Conservation (phyloP, 2,888 invertebrate species). For the Oxystoma pomonae region DNA sequence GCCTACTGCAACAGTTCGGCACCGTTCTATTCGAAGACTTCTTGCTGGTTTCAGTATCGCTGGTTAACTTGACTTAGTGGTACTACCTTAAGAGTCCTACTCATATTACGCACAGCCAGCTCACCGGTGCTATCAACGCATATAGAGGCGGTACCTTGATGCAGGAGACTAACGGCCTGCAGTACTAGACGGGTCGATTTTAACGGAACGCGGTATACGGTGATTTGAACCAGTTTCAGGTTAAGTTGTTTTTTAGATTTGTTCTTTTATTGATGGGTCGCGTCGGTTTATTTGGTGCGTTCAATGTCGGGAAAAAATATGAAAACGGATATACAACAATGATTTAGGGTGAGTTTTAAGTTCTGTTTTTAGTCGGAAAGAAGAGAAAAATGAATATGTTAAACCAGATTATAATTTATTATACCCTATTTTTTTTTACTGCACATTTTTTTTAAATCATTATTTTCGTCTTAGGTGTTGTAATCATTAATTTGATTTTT, state of each 20-base stretch:
- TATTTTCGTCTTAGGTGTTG: no score
- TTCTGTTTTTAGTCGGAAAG: no score
- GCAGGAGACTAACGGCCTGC: background rate
- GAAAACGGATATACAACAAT: background rate
- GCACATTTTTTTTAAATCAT: no score
- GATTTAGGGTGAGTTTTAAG: background rate
- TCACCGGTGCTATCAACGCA: background rate
- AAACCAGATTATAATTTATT: no score
- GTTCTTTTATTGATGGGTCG: background rate
- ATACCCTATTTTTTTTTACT: no score
- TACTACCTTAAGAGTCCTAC: background rate
- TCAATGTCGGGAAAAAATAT: background rate
- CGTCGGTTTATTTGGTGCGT: no score
- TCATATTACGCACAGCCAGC: background rate
- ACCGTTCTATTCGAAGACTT: background rate
- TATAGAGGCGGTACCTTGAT: background rate
- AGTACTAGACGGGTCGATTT: background rate
- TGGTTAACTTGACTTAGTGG: background rate
- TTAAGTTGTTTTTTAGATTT: background rate
- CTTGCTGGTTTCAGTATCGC: background rate
- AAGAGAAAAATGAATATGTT: no score
- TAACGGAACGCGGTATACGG: background rate
- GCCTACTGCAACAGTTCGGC: no score
- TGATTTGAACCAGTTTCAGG: background rate
- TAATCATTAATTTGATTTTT: no score